Percentiles rank a stretch among this genome's conserved stretches.
phyloP scores from a whole-genome alignment of 2,113 vertebrate species.

The Rutilus rutilus region DNA sequence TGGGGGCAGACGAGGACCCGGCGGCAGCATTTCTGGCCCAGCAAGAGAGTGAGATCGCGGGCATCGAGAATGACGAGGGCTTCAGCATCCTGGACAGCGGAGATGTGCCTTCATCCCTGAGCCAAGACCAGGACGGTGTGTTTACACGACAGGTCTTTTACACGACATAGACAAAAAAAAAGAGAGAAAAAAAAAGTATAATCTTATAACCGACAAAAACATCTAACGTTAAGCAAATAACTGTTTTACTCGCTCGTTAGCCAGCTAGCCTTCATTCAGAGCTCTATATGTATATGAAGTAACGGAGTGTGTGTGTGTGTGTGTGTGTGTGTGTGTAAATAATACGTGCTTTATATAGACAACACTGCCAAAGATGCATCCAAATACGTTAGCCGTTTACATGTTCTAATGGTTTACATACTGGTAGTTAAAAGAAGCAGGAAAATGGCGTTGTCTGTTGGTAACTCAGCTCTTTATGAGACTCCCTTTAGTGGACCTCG shows the following conservation, averaged over 20 bases:
- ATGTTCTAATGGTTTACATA: neutral
- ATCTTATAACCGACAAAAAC: neutral
- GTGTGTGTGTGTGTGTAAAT: neutral
- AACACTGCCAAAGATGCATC: neutral
- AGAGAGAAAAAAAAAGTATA: neutral
- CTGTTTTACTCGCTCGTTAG: neutral
- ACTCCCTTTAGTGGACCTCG: neutral
- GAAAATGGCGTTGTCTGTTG: conserved; percentile 14
- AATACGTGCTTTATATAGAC: neutral
- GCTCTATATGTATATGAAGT: neutral
- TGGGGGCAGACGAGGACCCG: conserved; percentile 85
- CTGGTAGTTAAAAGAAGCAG: neutral
- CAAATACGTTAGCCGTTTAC: neutral
- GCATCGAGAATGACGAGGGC: conserved; percentile 91
- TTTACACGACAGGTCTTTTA: neutral
- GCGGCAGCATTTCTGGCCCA: conserved; percentile 91
- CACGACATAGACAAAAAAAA: neutral
- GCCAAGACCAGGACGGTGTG: conserved; percentile 69
- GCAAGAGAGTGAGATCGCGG: conserved; percentile 92
- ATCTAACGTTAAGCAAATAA: neutral
- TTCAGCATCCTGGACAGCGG: conserved; percentile 91
- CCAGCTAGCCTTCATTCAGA: neutral
- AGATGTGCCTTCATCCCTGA: conserved; percentile 81
- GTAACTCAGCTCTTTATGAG: neutral
- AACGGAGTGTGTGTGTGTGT: neutral